A percentile compares a stretch with the other conserved stretches of the same genome.
phyloP scores from a whole-genome alignment of 2,113 vertebrate species.

The Xiphophorus maculatus region DNA sequence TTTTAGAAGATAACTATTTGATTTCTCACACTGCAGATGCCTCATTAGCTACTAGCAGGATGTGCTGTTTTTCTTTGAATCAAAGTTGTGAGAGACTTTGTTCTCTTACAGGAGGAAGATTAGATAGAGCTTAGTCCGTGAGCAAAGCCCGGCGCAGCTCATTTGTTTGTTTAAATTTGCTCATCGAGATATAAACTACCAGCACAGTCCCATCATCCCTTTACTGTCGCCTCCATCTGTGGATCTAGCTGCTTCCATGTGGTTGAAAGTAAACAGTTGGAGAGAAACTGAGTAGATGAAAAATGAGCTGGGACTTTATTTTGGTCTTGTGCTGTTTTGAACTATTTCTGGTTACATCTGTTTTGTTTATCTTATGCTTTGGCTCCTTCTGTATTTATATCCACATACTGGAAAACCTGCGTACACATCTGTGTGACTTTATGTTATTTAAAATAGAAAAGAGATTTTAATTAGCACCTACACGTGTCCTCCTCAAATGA shows the following conservation, averaged over 20 bases:
- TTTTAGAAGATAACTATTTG: not conserved
- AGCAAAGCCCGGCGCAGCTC: constrained; percentile 22
- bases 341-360: constrained; percentile 12
- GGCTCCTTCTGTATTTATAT: not conserved
- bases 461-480: not conserved
- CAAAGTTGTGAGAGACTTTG: constrained; percentile 2
- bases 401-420: not conserved
- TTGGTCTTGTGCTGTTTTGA: constrained; percentile 8
- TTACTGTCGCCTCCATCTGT: constrained; percentile 7
- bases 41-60: constrained; percentile 4
- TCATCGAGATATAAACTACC: constrained; percentile 39
- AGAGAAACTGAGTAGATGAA: not conserved
- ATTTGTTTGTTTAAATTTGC: constrained; percentile 53
- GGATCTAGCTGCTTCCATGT: constrained; percentile 2
- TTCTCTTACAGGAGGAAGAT: constrained; percentile 7
- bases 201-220: constrained; percentile 15
- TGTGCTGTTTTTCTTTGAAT: not conserved
- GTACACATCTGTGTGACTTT: not conserved
- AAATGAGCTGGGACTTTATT: not conserved
- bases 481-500: not conserved
- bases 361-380: not conserved
- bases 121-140: constrained; percentile 17
- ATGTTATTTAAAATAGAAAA: not conserved
- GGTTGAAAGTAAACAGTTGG: not conserved
- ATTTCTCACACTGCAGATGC: constrained; percentile 1